Evolutionary conservation across 2,113 vertebrate genomes (phyloP).

Genomic region (Etheostoma spectabile): DNA sequence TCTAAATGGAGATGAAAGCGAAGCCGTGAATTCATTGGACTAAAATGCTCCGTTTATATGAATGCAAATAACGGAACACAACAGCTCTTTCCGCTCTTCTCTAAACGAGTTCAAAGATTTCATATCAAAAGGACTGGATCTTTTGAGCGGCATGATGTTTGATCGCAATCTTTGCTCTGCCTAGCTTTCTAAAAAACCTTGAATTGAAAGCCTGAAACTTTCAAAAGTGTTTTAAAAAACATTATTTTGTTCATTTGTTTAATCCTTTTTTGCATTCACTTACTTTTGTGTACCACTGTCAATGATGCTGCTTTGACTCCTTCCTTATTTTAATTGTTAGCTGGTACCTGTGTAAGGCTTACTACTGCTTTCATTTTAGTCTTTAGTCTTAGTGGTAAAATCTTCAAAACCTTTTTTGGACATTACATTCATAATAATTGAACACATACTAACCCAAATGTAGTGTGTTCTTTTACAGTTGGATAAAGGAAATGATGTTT

Average conservation of each 20-base stretch:
- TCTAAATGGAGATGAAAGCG: conserved; percentile 67
- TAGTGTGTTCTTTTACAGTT: too few species aligned
- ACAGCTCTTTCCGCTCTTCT: conserved; percentile 36
- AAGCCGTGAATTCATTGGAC: conserved; percentile 51
- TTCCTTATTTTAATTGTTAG: not conserved
- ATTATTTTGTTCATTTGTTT: not conserved
- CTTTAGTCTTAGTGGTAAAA: too few species aligned
- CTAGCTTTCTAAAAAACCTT: conserved; percentile 12
- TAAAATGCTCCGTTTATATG: conserved; percentile 67
- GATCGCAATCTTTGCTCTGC: conserved; percentile 15
- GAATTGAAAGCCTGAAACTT: conserved; percentile 8
- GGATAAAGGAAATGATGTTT: not conserved
- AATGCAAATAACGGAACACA: conserved; percentile 67
- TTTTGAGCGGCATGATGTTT: conserved; percentile 46
- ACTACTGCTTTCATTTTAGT: not conserved
- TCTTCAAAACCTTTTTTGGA: not conserved
- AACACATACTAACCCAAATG: not conserved
- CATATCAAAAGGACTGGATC: conserved; percentile 44
- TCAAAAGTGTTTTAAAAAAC: conserved; percentile 19
- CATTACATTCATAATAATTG: too few species aligned
- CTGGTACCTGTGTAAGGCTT: not conserved
- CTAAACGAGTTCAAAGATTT: conserved; percentile 61
- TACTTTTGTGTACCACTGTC: not conserved
- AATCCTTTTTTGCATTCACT: not conserved
- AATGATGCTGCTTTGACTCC: not conserved